Conservation (phyloP, 1,140 invertebrate genomes). For the Anadara kagoshimensis region DNA sequence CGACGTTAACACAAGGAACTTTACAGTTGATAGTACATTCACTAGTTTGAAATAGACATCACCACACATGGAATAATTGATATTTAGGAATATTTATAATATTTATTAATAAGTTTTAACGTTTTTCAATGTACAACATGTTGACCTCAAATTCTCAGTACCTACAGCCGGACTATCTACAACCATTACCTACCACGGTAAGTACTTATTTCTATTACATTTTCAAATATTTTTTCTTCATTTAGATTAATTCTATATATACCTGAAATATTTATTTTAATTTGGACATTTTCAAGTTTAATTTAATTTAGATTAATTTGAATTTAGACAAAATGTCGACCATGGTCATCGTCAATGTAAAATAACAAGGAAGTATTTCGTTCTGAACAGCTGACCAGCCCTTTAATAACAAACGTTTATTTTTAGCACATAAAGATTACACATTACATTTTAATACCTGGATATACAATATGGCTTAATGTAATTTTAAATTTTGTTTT, state of each 20-base stretch:
- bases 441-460: no score
- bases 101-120: no score
- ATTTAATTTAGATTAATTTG: no score
- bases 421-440: no score
- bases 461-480: background rate
- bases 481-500: background rate
- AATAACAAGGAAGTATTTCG: background rate
- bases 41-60: no score
- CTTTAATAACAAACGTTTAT: background rate
- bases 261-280: no score
- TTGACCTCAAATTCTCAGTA: conserved; percentile 68
- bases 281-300: no score
- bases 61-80: no score
- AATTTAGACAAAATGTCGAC: background rate
- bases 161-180: conserved; percentile 71
- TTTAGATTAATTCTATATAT: no score
- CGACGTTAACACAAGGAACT: conserved; percentile 19
- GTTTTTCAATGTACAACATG: conserved; percentile 47
- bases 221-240: no score
- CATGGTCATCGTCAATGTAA: background rate
- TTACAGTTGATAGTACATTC: background rate
- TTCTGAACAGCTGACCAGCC: background rate
- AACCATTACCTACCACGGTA: conserved; percentile 72
- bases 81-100: no score
- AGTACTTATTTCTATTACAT: no score